Evolutionary conservation across 2,113 vertebrate species (phyloP).

Genomic region (Paradisaea rubra): DNA sequence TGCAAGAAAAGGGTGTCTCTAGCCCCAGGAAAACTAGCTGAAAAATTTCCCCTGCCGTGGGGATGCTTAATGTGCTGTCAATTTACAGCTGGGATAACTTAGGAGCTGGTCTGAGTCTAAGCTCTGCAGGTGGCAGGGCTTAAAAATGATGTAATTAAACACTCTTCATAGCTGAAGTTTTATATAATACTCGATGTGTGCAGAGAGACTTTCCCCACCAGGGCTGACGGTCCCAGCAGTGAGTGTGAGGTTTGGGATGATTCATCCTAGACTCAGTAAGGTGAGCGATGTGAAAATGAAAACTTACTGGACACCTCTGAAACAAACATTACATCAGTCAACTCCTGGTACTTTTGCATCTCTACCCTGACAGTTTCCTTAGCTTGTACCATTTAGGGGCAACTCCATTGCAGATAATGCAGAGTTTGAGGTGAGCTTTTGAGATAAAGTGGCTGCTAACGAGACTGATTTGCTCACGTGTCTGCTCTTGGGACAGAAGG

Average conservation of each 20-base stretch:
- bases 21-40: neutral
- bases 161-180: neutral
- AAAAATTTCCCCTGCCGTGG: neutral
- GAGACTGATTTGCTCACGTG: neutral
- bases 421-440: neutral
- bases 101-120: neutral
- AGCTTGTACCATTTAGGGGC: rapidly evolving
- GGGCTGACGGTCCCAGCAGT: neutral
- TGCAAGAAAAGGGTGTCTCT: neutral
- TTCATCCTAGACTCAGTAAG: neutral
- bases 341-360: neutral
- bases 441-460: neutral
- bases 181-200: neutral
- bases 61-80: neutral
- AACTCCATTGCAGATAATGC: neutral
- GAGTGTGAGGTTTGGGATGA: neutral
- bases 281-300: neutral
- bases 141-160: neutral
- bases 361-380: neutral
- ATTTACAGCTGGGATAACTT: neutral
- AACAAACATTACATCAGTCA: neutral
- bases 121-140: neutral
- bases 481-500: neutral
- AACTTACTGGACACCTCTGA: neutral
- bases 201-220: neutral